Percentiles rank a stretch among this genome's conserved stretches.
Evolutionary conservation across 2,888 invertebrate genomes (phyloP).

Genomic region (Dasypolia templi): DNA sequence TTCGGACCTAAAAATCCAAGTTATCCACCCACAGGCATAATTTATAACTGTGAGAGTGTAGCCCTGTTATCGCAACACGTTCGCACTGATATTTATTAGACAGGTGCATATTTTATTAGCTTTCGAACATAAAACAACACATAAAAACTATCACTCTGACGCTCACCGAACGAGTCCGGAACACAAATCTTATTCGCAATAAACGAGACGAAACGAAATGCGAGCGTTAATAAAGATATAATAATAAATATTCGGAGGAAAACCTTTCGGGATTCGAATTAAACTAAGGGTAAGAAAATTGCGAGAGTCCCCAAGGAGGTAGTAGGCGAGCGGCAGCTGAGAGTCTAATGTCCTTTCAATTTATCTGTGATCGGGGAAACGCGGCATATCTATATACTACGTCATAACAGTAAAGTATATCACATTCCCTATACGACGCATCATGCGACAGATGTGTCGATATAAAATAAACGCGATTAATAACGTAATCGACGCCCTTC

Average conservation of each 20-base stretch:
- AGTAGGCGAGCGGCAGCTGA: conserved; percentile 86
- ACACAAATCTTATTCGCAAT: conserved; percentile 84
- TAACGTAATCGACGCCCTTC: conserved; percentile 66
- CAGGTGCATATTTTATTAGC: conserved; percentile 83
- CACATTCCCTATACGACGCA: conserved; percentile 66
- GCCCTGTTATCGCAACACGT: conserved; percentile 78
- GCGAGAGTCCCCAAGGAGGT: conserved; percentile 86
- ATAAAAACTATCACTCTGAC: conserved; percentile 80
- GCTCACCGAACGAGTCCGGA: conserved; percentile 70
- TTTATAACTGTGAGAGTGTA: conserved; percentile 74
- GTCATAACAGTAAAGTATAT: conserved; percentile 72
- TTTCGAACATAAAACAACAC: conserved; percentile 79
- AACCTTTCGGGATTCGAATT: conserved; percentile 89
- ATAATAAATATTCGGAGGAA: conserved; percentile 88
- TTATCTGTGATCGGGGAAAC: conserved; percentile 87
- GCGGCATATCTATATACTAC: conserved; percentile 75
- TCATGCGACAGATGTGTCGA: conserved; percentile 71
- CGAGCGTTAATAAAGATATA: conserved; percentile 89
- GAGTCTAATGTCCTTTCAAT: conserved; percentile 88
- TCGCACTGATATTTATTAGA: conserved; percentile 79
- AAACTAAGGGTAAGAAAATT: conserved; percentile 90
- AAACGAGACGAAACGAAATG: conserved; percentile 82
- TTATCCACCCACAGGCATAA: conserved; percentile 75
- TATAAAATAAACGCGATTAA: conserved; percentile 67
- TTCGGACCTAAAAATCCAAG: conserved; percentile 61